Percentiles rank a stretch among this genome's conserved stretches.
Evolutionary conservation across 1,140 invertebrate genomes (phyloP).

Genomic region (Zaprionus taronus): DNA sequence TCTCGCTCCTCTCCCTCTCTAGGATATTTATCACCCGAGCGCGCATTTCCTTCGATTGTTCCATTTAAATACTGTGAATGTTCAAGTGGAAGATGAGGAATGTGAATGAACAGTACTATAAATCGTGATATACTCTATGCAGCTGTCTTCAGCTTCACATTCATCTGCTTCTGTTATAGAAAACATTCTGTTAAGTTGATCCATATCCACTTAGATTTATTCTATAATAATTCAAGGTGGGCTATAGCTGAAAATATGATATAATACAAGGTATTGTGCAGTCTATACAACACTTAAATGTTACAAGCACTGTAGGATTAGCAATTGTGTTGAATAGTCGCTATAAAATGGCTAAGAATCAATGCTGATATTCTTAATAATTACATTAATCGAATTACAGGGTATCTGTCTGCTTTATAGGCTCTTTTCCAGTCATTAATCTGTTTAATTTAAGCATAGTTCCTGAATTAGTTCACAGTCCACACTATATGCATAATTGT

Average conservation of each 20-base stretch:
- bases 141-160: background rate
- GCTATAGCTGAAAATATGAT: too few species aligned
- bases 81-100: background rate
- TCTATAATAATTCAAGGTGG: background rate
- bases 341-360: background rate
- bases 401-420: too few species aligned
- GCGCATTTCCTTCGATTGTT: conserved; percentile 9
- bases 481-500: too few species aligned
- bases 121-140: background rate
- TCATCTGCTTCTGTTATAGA: background rate
- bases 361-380: too few species aligned
- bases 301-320: too few species aligned
- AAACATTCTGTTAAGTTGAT: background rate
- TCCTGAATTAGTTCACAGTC: too few species aligned
- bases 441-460: too few species aligned
- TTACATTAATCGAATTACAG: too few species aligned
- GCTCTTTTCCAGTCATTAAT: too few species aligned
- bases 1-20: background rate
- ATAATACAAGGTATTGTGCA: background rate
- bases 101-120: background rate
- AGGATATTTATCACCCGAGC: conserved; percentile 10
- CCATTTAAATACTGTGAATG: background rate
- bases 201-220: background rate
- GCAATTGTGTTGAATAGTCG: background rate
- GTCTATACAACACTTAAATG: too few species aligned